These are phyloP conservation scores for Colius striatus DNA, from an alignment of 2,113 vertebrate species.

Conservation along the genomic window DNA sequence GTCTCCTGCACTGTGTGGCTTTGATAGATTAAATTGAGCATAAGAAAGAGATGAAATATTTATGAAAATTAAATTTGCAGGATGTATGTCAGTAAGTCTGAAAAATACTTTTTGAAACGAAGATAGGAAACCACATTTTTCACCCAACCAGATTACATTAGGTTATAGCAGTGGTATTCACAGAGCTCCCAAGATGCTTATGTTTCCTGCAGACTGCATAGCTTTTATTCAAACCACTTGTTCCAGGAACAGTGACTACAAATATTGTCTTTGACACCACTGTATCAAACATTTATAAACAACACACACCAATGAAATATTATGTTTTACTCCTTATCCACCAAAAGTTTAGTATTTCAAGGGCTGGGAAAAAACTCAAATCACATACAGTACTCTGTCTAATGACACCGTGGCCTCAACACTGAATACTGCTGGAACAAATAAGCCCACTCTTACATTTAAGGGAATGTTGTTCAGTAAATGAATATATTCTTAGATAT, in stretches of 20 bases:
- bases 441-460: background rate
- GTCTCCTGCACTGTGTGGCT: conserved; percentile 66
- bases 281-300: background rate
- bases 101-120: conserved; percentile 39
- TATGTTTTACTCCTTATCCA: background rate
- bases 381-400: background rate
- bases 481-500: background rate
- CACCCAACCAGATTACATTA: conserved; percentile 23
- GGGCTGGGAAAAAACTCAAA: background rate
- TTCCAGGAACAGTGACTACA: background rate
- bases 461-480: background rate
- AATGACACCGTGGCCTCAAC: background rate
- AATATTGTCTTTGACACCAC: background rate
- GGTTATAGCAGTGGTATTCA: conserved; percentile 28
- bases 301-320: background rate
- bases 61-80: conserved; percentile 79
- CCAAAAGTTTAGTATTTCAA: background rate
- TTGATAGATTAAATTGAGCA: conserved; percentile 79
- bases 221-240: conserved; percentile 26
- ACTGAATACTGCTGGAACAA: background rate
- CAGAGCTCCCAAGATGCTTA: conserved; percentile 22
- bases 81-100: conserved; percentile 70
- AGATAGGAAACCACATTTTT: conserved; percentile 68
- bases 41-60: conserved; percentile 78
- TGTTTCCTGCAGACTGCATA: conserved; percentile 3